Evolutionary conservation across 2,113 vertebrate species (phyloP), one percentile per base, ranked within the genome.

Genomic region (Spea multiplicata): DNA sequence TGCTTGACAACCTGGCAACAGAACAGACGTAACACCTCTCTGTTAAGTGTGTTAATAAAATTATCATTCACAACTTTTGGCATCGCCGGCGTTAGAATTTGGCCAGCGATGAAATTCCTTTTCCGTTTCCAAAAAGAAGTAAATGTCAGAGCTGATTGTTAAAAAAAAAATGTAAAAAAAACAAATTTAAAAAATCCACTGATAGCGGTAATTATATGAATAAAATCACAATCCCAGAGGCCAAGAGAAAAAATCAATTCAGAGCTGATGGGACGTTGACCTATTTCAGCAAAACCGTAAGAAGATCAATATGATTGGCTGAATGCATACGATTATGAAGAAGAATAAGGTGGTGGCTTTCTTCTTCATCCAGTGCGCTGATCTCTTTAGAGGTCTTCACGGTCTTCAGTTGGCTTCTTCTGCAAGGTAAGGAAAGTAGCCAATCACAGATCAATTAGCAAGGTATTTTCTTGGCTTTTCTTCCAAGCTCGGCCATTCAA

Each of bases 281-380:
- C 83, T 81, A 82, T 83, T 85, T 82, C 82, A 73, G 44, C 77
- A 76, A 86, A 87, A 86, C 87, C 82, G 83, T 82, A 86, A 85
- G 84, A 75, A 71, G 84, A 84, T 87, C 87, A 81, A 83, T 89
- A 85, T 78, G 85, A 16, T 3, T 84, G 81, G 68, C 82, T 59
- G 46, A 4, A 65, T 76, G 61, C 78, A 82, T 85, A 80, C 12
- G 81, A 70, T 67, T 75, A 68, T 74, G 16, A 81, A 62, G 61
- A 6, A 10, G 78, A 71, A 55, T 57, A 66, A 73, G 57, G 44
- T 6, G 79, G 81, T 65, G 13, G 5, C 1, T 30, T n/a, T 59
- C 55, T 59, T 59, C 3, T 59, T 59, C 55, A 9, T 59, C 50
- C 50, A 8, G 50, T 53, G 6, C 10, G 2, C 10, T 48, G 48